A percentile compares a stretch with the other conserved stretches of the same genome.
These are phyloP conservation scores for Oryzaephilus surinamensis DNA, from an alignment of 1,140 invertebrate genomes.

Conservation along the genomic window DNA sequence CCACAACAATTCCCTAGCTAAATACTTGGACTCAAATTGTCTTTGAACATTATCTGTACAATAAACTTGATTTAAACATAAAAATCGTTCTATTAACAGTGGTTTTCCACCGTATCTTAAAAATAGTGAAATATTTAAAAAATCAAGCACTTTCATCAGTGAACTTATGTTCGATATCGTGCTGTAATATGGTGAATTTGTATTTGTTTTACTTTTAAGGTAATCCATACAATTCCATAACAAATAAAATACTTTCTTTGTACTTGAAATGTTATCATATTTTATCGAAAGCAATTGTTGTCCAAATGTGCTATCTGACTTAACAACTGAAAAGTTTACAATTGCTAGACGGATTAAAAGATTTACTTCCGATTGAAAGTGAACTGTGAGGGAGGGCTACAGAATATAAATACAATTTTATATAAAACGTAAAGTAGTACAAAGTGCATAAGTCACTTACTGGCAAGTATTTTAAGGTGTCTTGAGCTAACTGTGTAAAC, in stretches of 20 bases:
- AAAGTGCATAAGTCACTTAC: conserved; percentile 27
- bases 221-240: conserved; percentile 23
- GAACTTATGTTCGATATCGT: no score
- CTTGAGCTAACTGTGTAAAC: conserved; percentile 22
- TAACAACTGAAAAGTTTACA: conserved; percentile 27
- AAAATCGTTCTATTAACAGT: conserved; percentile 27
- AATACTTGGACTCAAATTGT: conserved; percentile 28
- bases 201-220: no score
- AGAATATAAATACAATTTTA: conserved; percentile 15
- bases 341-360: conserved; percentile 24
- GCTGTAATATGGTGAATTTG: no score
- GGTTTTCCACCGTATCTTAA: conserved; percentile 29
- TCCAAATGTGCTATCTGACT: conserved; percentile 29
- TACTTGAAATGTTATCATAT: conserved; percentile 27
- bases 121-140: conserved; percentile 32
- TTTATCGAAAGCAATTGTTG: conserved; percentile 33
- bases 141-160: no score
- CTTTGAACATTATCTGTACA: conserved; percentile 18
- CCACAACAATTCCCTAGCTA: conserved; percentile 33
- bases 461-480: conserved; percentile 25
- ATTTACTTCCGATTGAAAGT: conserved; percentile 27
- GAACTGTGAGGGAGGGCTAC: conserved; percentile 23
- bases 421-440: conserved; percentile 1
- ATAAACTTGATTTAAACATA: conserved; percentile 31
- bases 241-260: conserved; percentile 25